These are phyloP conservation scores for Nicator chloris DNA, from an alignment of 2,113 vertebrate genomes.

Conservation along the genomic window DNA sequence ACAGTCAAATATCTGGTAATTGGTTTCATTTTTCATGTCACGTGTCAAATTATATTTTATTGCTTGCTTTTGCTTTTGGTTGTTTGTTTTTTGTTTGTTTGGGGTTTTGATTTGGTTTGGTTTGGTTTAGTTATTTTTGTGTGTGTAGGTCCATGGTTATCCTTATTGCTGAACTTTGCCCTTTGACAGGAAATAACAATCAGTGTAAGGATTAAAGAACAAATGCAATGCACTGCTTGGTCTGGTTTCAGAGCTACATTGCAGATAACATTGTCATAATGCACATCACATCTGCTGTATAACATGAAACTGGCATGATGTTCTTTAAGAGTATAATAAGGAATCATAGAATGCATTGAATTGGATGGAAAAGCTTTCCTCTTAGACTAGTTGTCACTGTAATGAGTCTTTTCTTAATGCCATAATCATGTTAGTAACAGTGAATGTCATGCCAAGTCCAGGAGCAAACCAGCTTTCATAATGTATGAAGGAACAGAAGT, in stretches of 20 bases:
- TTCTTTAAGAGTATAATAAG: background rate
- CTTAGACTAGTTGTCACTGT: background rate
- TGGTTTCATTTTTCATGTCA: background rate
- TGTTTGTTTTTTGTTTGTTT: background rate
- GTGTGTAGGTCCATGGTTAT: background rate
- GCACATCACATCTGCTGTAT: background rate
- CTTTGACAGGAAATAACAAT: background rate
- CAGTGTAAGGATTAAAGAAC: background rate
- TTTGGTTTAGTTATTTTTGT: background rate
- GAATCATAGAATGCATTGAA: background rate
- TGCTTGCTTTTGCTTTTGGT: rapidly evolving
- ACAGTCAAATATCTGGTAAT: background rate
- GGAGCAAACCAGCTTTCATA: background rate
- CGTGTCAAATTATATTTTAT: background rate
- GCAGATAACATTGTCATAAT: background rate
- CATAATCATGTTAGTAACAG: background rate
- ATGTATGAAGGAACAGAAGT: background rate
- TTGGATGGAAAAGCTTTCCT: background rate
- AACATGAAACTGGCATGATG: background rate
- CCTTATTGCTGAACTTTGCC: background rate
- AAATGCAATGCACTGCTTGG: background rate
- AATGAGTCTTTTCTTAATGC: background rate
- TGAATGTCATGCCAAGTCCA: background rate
- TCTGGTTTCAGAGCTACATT: background rate
- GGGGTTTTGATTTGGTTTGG: background rate